Base-by-base conservation (phyloP, 2,113 vertebrate species). In the Morone chrysops region DNA sequence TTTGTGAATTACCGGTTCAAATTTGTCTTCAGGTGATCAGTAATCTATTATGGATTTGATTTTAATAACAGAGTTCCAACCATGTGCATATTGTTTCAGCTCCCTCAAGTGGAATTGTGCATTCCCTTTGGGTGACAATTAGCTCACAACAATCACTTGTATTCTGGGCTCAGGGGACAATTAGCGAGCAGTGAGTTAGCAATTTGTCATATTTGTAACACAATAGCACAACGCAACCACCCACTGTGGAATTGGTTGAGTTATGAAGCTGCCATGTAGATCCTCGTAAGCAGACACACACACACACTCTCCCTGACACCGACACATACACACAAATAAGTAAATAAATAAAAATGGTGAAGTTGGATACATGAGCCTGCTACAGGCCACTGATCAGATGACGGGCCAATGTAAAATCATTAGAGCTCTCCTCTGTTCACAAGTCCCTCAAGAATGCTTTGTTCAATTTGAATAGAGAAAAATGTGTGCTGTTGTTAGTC, bases 191-290 rank as follows among this genome's bases (percentile, higher is more conserved):
- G 85, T 14, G 69, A 85, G 83, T 89, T 89, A 86, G 88, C 57
- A 41, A 90, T 91, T 93, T 92, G 91, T 91, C 91, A 91, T 85
- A 79, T 92, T 92, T 90, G 91, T 83, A 86, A 87, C 89, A 89
- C 86, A 90, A 82, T 66, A 88, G 79, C 84, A 71, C 62, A 88
- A 91, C 89, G 79, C 85, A 77, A 68, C 68, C 84, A 65, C 82
- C 90, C 91, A 85, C 90, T 70, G 81, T 86, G 87, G 89, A 84
- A 83, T 88, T 72, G 75, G 16, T 60, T 92, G 91, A 94, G 83
- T 90, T 92, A 93, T 91, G 89, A 82, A 77, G 79, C 90, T 91
- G 78, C 87, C 81, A 89, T 50, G 70, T 47, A 78, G 60, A 81
- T 83, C 18, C 81, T 59, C 60, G 63, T 75, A 53, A 78, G 71